Evolutionary conservation across 1,140 invertebrate species (phyloP).

Genomic region (Neotoxoptera formosana): DNA sequence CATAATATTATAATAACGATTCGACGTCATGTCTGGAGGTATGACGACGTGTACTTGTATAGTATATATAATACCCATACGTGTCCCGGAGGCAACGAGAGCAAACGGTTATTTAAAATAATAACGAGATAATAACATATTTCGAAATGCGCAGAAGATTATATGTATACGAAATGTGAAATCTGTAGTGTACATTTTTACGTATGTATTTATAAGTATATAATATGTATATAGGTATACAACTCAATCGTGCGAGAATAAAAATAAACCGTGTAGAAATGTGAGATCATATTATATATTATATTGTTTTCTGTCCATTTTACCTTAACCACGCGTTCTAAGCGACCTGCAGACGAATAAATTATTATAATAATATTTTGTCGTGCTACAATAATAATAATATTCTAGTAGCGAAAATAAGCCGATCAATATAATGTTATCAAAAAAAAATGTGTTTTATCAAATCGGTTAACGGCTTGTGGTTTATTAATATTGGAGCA

Average conservation of each 20-base stretch:
- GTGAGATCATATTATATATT: background rate
- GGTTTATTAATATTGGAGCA: background rate
- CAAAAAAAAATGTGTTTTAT: background rate
- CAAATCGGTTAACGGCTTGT: background rate
- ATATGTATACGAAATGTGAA: background rate
- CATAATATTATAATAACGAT: background rate
- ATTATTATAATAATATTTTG: background rate
- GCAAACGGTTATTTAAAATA: conserved; percentile 9
- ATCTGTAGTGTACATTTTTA: background rate
- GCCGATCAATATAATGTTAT: background rate
- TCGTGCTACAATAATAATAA: background rate
- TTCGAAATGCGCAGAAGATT: background rate
- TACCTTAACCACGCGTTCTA: background rate
- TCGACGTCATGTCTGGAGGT: background rate
- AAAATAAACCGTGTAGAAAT: background rate
- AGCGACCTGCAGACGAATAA: background rate
- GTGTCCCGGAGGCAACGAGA: background rate
- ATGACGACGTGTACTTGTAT: background rate
- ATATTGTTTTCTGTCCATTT: background rate
- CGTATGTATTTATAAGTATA: background rate
- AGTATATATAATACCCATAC: background rate
- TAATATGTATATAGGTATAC: background rate
- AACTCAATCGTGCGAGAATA: background rate
- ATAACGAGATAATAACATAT: conserved; percentile 15
- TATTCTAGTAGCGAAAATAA: background rate